Base-by-base conservation (phyloP, 2,113 vertebrate genomes). In the Dipodomys merriami region DNA sequence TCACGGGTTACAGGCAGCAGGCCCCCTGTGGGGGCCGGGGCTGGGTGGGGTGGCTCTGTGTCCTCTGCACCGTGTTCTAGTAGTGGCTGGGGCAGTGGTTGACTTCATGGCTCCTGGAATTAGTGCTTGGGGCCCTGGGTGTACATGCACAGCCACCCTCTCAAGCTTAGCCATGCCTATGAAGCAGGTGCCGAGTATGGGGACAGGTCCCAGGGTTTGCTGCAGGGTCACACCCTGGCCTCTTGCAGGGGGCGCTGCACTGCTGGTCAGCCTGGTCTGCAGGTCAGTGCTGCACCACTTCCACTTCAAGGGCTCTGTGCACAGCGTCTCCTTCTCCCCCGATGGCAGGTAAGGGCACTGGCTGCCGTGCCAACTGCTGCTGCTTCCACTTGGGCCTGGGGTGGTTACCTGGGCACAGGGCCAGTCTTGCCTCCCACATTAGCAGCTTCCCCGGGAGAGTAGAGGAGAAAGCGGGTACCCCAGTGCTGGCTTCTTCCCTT, bases 261-360 rank as follows among this genome's bases (percentile, higher is more conserved):
- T 99, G 92, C 97, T 99, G 93, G 98, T 99, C 95, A 99, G 99
- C 89, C 97, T 99, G 95, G 88, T 98, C 25, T 98, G 98, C 46
- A 98, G 98, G 81, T 98, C 99, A 1, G 97, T 99, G 80, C 98
- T 99, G n/a, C 98, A 99, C 97, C 98, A 96, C 22, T 99, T 98
- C 94, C 98, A 99, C 97, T 99, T 99, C 91, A 99, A 99, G 97
- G 99, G 99, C 84, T 99, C 98, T 0, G 99, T 99, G 91, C 98
- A 97, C 95, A 99, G 99, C 57, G 92, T 99, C 95, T 97, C 98
- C 93, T 99, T 99, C 98, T 99, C 99, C 5, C 99, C 99, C 1
- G 98, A 99, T 30, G 99, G 99, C 98, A 99, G 98, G 99, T 99
- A 86, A 97, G 96, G 71, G 19, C 20, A 4, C 11, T 7, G 0